Base-by-base conservation (phyloP, 2,113 vertebrate genomes). In the Crypturellus undulatus region DNA sequence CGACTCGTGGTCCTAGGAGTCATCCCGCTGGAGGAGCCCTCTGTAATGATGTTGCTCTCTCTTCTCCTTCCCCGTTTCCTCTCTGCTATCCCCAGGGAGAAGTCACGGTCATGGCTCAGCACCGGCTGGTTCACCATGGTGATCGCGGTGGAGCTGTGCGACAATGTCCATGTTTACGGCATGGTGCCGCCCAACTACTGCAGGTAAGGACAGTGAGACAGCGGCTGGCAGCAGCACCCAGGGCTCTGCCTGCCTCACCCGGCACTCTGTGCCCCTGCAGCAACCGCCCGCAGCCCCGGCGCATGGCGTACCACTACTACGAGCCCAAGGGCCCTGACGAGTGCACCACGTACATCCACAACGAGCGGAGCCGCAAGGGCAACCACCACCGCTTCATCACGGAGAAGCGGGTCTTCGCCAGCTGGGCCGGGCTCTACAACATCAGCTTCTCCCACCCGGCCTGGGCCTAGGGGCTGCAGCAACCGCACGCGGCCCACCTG, bases 111-210 rank as follows among this genome's bases (percentile, higher is more conserved):
- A 0, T 99, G 99, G 99, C 89, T 99, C 94, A 99, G 99, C 98
- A 99, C 99, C 0, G 99, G 99, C 87, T 99, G 99, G 99, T 99
- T 99, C 97, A 99, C 99, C 91, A 99, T 99, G 99, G 99, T 98
- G 95, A 99, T 99, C 1, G 98, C 99, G 0, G 98, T 99, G 51
- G 99, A 99, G 93, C 90, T 99, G 71, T 99, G 99, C n/a, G 99
- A 99, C 51, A 98, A 97, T 2, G 98, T 99, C 84, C 99, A 99
- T 11, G 99, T 99, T 26, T 99, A 99, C 1, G 99, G 99, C 92
- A 99, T 99, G 99, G 99, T 99, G 70, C 99, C 99, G 5, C 98
- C 99, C 3, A 98, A 96, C 97, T 98, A 99, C 97, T 99, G 99
- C 78, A 98, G 98, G 99, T 99, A 93, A 98, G 98, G 96, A 2